These are phyloP conservation scores for Diadophis punctatus DNA, from an alignment of 2,113 vertebrate species.

Conservation along the genomic window DNA sequence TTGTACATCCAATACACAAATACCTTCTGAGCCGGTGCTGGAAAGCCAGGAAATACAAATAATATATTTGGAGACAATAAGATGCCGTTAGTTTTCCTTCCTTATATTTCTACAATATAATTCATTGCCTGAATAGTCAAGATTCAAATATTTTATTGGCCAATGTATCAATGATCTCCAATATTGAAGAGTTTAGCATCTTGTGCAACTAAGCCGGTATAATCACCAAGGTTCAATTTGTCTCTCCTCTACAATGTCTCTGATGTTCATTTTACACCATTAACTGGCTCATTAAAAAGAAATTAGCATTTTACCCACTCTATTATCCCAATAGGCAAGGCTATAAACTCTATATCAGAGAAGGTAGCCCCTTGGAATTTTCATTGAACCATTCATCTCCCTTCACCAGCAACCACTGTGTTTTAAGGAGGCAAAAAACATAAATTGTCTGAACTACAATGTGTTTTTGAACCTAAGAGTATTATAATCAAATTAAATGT, in stretches of 20 bases:
- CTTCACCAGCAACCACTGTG: background rate
- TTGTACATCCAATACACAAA: constrained; percentile 76
- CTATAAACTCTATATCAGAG: background rate
- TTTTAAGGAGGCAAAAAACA: background rate
- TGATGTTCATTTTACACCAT: background rate
- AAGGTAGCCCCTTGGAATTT: background rate
- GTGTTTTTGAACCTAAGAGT: background rate
- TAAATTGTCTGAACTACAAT: background rate
- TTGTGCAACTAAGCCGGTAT: background rate
- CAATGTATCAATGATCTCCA: background rate
- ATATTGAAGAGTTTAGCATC: background rate
- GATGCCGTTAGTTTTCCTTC: background rate
- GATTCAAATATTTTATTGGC: background rate
- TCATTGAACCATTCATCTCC: background rate
- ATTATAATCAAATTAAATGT: background rate
- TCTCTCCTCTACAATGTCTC: background rate
- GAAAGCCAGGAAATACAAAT: constrained; percentile 10
- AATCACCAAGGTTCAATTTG: background rate
- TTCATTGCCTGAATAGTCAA: background rate
- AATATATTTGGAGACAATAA: background rate
- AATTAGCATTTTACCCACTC: background rate
- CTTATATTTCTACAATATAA: background rate
- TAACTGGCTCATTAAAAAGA: background rate
- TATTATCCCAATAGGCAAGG: background rate
- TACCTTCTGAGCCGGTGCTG: constrained; percentile 70